phyloP scores from a whole-genome alignment of 64 coral and sea anemone genomes.

The Dendrophyllia cribrosa region DNA sequence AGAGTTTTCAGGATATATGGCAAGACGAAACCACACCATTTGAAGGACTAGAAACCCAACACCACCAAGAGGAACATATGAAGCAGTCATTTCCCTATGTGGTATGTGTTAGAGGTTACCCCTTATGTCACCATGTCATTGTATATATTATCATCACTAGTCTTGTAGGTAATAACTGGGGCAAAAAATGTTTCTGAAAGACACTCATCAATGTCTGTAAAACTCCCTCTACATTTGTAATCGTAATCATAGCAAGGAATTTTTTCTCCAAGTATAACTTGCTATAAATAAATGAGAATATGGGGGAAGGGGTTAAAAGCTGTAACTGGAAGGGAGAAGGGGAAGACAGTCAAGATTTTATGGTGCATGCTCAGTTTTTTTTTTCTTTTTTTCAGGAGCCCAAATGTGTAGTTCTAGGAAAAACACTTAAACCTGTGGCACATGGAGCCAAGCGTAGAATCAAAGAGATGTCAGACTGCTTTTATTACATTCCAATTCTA shows the following conservation, averaged over 20 bases:
- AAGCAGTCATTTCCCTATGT: background rate
- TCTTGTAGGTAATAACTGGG: background rate
- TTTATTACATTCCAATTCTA: slow-evolving; percentile 15
- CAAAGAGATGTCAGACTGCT: slow-evolving; percentile 11
- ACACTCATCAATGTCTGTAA: background rate
- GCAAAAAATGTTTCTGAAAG: background rate
- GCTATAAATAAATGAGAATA: background rate
- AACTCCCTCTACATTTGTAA: background rate
- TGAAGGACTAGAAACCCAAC: background rate
- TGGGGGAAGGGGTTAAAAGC: slow-evolving; percentile 3
- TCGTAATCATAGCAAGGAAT: background rate
- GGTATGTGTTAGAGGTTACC: background rate
- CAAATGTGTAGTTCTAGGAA: background rate
- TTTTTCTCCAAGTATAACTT: background rate
- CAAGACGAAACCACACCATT: slow-evolving; percentile 3
- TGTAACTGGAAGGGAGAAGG: background rate
- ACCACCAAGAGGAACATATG: slow-evolving; percentile 10
- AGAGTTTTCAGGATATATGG: background rate
- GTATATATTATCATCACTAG: slow-evolving; percentile 1
- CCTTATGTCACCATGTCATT: background rate
- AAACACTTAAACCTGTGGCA: slow-evolving; percentile 4
- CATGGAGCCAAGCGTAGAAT: slow-evolving; percentile 18
- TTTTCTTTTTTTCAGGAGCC: slow-evolving; percentile 1
- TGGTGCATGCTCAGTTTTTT: background rate
- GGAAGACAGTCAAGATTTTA: background rate